These are phyloP conservation scores for Calycopis cecrops DNA, from an alignment of 1,140 invertebrate genomes.

Conservation along the genomic window DNA sequence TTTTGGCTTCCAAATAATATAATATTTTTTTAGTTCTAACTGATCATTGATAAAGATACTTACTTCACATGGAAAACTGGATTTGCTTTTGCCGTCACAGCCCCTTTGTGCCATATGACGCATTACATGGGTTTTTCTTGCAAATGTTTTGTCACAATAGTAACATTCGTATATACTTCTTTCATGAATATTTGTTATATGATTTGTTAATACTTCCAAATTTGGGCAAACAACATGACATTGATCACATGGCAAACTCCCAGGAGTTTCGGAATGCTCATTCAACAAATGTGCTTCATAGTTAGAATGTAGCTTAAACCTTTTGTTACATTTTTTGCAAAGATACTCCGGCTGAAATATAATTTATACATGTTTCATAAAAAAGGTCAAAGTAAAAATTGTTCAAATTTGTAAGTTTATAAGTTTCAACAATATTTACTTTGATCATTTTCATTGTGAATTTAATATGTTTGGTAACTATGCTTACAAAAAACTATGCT, in stretches of 20 bases:
- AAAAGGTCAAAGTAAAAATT: no score
- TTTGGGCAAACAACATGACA: slow-evolving; percentile 50
- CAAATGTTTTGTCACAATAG: slow-evolving; percentile 49
- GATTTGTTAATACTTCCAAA: slow-evolving; percentile 32
- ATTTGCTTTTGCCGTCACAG: slow-evolving; percentile 44
- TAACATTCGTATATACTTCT: slow-evolving; percentile 45
- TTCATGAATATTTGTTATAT: slow-evolving; percentile 47
- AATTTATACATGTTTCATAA: no score
- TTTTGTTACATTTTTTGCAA: slow-evolving; percentile 54
- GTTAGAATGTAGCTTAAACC: slow-evolving; percentile 49
- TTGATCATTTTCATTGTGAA: no score
- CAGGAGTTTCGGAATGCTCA: slow-evolving; percentile 50
- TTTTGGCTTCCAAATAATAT: no score
- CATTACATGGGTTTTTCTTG: slow-evolving; percentile 51
- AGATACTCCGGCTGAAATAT: slow-evolving; percentile 33
- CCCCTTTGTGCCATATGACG: slow-evolving; percentile 56
- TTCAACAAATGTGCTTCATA: slow-evolving; percentile 38
- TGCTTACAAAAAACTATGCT: no score
- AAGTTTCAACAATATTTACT: no score
- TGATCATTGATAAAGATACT: slow-evolving; percentile 17
- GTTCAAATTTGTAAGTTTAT: no score
- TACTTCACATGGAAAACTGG: slow-evolving; percentile 49
- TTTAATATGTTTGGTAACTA: no score
- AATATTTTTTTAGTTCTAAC: no score
- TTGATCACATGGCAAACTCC: slow-evolving; percentile 43